Conservation (phyloP, 2,797 vertebrate genomes). For the Triplophysa yarkandensis region DNA sequence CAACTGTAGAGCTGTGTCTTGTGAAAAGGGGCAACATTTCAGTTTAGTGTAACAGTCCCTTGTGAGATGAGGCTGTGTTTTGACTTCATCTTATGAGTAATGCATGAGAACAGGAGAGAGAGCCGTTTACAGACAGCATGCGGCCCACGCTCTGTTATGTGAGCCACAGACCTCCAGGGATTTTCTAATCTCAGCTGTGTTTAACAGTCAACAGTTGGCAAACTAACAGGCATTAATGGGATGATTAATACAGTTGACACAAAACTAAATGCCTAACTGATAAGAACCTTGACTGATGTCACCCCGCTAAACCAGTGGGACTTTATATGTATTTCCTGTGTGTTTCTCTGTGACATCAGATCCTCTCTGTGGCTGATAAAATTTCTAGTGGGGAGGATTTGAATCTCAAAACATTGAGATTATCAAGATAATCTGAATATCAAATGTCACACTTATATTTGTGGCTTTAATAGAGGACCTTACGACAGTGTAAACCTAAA, state of each 20-base stretch:
- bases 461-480: not conserved
- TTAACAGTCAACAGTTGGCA: conserved; percentile 4
- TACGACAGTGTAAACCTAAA: too few relatives aligned
- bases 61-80: not conserved
- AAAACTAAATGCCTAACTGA: not conserved
- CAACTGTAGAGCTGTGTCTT: not conserved
- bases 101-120: not conserved
- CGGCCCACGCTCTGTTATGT: conserved; percentile 1
- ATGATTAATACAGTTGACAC: conserved; percentile 11
- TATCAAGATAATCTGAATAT: not conserved
- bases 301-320: not conserved
- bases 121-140: conserved; percentile 1
- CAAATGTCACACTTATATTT: conserved; percentile 1
- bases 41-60: not conserved
- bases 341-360: conserved; percentile 13
- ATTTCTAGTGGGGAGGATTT: not conserved
- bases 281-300: conserved; percentile 9
- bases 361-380: not conserved
- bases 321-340: not conserved
- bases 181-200: not conserved
- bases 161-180: not conserved
- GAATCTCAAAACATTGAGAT: not conserved
- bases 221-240: not conserved
- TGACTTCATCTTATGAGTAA: conserved; percentile 24
- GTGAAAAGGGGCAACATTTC: not conserved